A percentile compares a stretch with the other conserved stretches of the same genome.
phyloP scores from a whole-genome alignment of 2,113 vertebrate genomes.

The Ascaphus truei region DNA sequence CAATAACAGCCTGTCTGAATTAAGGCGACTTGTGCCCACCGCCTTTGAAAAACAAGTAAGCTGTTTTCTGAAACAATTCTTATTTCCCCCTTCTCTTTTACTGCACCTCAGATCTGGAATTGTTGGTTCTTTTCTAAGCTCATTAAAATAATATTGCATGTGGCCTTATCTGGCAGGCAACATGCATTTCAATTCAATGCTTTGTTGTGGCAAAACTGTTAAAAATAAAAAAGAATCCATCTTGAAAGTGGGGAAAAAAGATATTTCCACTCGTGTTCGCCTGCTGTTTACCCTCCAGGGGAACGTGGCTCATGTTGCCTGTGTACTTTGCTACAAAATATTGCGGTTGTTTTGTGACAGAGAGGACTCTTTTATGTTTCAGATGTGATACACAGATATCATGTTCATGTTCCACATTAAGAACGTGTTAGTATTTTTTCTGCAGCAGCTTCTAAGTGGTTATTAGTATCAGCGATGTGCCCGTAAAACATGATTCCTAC shows the following conservation, averaged over 20 bases:
- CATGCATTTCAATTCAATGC: conserved; percentile 68
- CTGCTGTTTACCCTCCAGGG: conserved; percentile 65
- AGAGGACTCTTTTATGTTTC: neutral
- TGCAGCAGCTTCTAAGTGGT: no score
- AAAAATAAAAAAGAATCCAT: conserved; percentile 70
- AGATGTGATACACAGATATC: neutral
- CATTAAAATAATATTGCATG: conserved; percentile 68
- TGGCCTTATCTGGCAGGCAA: conserved; percentile 64
- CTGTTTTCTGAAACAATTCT: conserved; percentile 13
- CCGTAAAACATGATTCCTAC: no score
- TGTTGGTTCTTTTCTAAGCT: conserved; percentile 58
- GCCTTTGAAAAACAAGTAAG: conserved; percentile 95
- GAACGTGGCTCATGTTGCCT: conserved; percentile 57
- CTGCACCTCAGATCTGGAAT: conserved; percentile 57
- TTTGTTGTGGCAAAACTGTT: conserved; percentile 75
- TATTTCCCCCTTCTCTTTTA: conserved; percentile 11
- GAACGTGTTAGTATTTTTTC: no score
- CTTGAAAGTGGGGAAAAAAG: conserved; percentile 51
- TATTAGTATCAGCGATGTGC: no score
- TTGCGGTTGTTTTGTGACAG: conserved; percentile 11
- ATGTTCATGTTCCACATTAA: no score
- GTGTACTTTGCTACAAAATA: conserved; percentile 51
- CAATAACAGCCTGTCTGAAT: conserved; percentile 90
- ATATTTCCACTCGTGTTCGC: conserved; percentile 68
- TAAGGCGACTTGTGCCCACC: conserved; percentile 87